These are phyloP conservation scores for Eremobia ochroleuca DNA, from an alignment of 2,888 invertebrate genomes.

Conservation along the genomic window DNA sequence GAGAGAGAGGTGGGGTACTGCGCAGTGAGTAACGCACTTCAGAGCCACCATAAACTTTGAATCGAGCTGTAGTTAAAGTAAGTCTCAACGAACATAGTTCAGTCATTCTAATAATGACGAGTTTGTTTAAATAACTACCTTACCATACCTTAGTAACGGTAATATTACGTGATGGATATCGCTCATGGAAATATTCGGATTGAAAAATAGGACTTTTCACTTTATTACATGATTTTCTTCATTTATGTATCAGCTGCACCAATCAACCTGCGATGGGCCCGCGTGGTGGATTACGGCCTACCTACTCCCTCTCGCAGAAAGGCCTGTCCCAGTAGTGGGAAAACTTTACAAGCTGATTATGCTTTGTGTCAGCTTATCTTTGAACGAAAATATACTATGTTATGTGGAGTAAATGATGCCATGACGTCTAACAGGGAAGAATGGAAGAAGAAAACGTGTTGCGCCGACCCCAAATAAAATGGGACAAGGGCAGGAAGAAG, in stretches of 20 bases:
- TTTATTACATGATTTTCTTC: background rate
- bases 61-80: conserved; percentile 7
- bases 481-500: too few species aligned
- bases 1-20: too few species aligned
- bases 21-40: background rate
- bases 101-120: background rate
- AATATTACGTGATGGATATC: conserved; percentile 4
- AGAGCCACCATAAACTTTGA: background rate
- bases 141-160: background rate
- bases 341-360: background rate
- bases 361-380: background rate
- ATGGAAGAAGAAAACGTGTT: too few species aligned
- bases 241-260: background rate
- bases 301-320: too few species aligned
- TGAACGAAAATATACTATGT: background rate
- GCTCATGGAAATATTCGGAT: background rate
- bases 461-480: too few species aligned
- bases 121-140: conserved; percentile 2
- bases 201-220: conserved; percentile 11
- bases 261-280: background rate
- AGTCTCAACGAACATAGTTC: background rate
- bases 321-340: background rate
- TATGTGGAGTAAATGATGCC: too few species aligned
- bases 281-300: background rate
- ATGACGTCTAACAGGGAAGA: too few species aligned